Conservation (phyloP, 2,797 vertebrate genomes). For the Lateolabrax maculatus region DNA sequence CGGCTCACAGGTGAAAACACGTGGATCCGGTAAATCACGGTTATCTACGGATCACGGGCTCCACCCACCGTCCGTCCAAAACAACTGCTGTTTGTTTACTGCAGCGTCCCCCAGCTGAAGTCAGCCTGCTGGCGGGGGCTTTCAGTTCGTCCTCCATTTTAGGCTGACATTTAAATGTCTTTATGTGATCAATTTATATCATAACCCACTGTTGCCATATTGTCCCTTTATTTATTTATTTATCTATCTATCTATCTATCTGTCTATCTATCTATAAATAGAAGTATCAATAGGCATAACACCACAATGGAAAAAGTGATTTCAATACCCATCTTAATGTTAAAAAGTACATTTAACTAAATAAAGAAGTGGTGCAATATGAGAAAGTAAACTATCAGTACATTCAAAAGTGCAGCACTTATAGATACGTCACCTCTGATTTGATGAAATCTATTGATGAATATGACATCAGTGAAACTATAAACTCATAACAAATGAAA, state of each 20-base stretch:
- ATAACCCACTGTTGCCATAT: too few species aligned
- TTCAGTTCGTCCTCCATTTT: not conserved
- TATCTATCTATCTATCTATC: too few species aligned
- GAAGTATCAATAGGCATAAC: not conserved
- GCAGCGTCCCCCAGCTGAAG: not conserved
- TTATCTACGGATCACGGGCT: not conserved
- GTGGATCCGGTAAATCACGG: not conserved
- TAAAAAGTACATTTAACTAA: not conserved
- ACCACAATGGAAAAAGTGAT: not conserved
- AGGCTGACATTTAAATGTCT: not conserved
- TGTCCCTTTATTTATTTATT: too few species aligned
- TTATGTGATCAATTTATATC: too few species aligned
- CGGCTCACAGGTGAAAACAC: not conserved
- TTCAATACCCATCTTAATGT: not conserved
- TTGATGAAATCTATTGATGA: not conserved
- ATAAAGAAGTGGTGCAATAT: not conserved
- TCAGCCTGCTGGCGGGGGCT: too few species aligned
- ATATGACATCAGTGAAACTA: not conserved
- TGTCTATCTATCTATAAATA: too few species aligned
- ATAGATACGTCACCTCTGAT: not conserved
- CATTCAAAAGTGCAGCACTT: not conserved
- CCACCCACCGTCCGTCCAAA: slow-evolving; percentile 21
- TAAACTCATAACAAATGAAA: not conserved
- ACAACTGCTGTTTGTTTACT: slow-evolving; percentile 31
- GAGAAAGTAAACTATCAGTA: not conserved